phyloP scores from a whole-genome alignment of 2,797 vertebrate genomes.

The Pantherophis alleghaniensis region DNA sequence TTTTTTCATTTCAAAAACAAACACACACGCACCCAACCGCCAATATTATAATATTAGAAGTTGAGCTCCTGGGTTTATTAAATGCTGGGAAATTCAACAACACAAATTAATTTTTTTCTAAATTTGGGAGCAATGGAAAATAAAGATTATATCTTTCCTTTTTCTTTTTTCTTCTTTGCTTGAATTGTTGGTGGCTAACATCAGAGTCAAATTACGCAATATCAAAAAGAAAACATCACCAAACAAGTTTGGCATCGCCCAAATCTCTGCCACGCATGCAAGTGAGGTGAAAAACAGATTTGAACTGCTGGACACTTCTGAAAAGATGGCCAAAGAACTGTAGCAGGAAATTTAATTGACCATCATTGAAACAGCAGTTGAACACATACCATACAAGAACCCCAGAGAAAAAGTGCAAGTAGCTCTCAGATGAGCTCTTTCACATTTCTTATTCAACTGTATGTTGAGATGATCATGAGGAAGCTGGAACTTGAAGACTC shows the following conservation, averaged over 20 bases:
- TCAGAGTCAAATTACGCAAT: neutral
- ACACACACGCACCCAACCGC: neutral
- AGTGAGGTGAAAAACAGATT: neutral
- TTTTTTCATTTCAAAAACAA: neutral
- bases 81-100: neutral
- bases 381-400: neutral
- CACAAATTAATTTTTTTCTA: neutral
- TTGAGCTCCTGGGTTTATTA: neutral
- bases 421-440: neutral
- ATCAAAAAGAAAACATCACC: neutral
- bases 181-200: neutral
- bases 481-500: neutral
- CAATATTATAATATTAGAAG: neutral
- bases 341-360: neutral
- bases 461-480: neutral
- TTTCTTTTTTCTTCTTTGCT: neutral
- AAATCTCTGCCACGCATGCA: neutral
- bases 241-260: neutral
- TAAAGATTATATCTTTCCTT: neutral
- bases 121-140: neutral
- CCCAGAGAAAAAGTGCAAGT: neutral
- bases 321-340: neutral
- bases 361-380: neutral
- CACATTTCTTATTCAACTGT: neutral
- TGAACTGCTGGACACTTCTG: neutral